A percentile compares a stretch with the other conserved stretches of the same genome.
These are phyloP conservation scores for Ichneumoninae sp. DNA, from an alignment of 2,888 invertebrate genomes.

Conservation along the genomic window DNA sequence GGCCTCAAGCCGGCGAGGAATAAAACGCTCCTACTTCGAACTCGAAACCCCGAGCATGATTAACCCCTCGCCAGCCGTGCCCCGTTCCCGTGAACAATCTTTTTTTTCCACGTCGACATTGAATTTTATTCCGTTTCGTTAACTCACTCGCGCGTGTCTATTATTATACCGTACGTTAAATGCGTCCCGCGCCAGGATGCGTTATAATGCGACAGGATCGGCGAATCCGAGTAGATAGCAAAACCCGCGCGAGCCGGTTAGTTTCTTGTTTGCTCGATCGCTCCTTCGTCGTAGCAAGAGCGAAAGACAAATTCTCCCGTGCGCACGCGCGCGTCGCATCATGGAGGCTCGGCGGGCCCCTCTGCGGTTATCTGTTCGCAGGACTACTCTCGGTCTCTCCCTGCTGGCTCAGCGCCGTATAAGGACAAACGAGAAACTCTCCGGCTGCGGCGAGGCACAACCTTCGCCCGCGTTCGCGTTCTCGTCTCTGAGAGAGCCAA, in stretches of 20 bases:
- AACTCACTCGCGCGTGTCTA: not conserved
- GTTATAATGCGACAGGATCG: constrained; percentile 31
- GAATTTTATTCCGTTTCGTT: not conserved
- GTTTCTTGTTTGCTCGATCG: constrained; percentile 11
- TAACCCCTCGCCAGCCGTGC: not conserved
- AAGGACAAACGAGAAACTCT: constrained; percentile 69
- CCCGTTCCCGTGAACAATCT: not conserved
- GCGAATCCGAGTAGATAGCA: constrained; percentile 48
- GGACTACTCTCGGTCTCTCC: constrained; percentile 53
- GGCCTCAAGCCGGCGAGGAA: not conserved
- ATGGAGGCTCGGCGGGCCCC: constrained; percentile 49
- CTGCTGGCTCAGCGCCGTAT: constrained; percentile 63
- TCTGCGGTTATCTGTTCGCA: constrained; percentile 59
- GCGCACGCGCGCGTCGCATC: constrained; percentile 30
- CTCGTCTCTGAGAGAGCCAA: constrained; percentile 5
- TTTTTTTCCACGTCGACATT: no score
- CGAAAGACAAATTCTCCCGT: constrained; percentile 3
- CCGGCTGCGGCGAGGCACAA: constrained; percentile 41
- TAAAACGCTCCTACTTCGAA: not conserved
- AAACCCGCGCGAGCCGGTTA: constrained; percentile 50
- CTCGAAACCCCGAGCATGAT: not conserved
- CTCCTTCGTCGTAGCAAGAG: constrained; percentile 20
- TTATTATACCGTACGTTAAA: not conserved
- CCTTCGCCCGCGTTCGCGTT: constrained; percentile 52
- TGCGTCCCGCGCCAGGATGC: not conserved